Evolutionary conservation across 2,797 vertebrate species (phyloP).

Genomic region (Pseudomugil gertrudae): DNA sequence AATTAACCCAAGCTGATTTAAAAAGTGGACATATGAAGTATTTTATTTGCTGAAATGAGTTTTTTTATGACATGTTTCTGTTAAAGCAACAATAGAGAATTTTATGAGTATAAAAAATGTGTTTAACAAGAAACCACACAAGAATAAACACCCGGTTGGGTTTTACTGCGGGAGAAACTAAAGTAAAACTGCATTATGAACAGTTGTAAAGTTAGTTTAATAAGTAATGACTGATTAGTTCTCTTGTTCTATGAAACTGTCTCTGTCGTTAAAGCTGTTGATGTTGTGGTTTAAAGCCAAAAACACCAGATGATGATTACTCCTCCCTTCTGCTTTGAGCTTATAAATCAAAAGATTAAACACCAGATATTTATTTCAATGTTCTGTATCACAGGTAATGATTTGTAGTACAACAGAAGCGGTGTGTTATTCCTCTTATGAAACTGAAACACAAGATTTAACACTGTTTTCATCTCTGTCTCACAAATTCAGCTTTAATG

Average conservation of each 20-base stretch:
- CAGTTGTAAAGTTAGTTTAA: background rate
- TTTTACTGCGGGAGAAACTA: background rate
- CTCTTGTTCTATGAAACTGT: background rate
- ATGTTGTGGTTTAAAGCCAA: background rate
- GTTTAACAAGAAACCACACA: background rate
- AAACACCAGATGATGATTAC: background rate
- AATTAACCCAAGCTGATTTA: background rate
- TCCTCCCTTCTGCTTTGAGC: background rate
- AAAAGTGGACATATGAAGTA: background rate
- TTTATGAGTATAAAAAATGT: no score
- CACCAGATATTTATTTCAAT: background rate
- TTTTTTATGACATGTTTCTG: background rate
- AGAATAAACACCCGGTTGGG: background rate
- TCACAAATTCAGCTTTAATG: background rate
- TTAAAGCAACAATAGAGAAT: background rate
- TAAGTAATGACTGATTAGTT: background rate
- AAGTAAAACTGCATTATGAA: no score
- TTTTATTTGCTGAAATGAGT: background rate
- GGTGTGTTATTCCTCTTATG: background rate
- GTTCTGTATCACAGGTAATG: background rate
- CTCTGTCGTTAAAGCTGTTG: background rate
- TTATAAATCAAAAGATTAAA: background rate
- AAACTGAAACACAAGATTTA: background rate
- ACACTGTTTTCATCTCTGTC: background rate
- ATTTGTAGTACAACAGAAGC: background rate